Percentiles rank a stretch among this genome's conserved stretches.
These are phyloP conservation scores for Oscheius onirici DNA, from an alignment of 2,888 invertebrate species.

Conservation along the genomic window DNA sequence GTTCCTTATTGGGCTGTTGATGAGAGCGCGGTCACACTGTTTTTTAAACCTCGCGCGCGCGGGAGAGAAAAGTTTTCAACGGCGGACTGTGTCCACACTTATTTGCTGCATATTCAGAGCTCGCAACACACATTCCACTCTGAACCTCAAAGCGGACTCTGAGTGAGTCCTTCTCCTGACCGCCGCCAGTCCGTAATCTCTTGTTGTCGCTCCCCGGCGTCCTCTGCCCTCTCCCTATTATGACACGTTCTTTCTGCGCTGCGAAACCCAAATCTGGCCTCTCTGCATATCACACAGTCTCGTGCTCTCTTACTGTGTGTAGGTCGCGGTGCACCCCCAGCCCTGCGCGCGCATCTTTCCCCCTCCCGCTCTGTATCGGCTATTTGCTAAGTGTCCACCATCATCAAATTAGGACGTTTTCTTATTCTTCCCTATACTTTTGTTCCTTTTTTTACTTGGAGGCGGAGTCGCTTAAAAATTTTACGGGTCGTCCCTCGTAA, in stretches of 20 bases:
- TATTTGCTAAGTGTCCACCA: constrained; percentile 30
- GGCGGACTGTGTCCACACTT: background rate
- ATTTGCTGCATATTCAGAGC: constrained; percentile 10
- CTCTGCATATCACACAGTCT: constrained; percentile 3
- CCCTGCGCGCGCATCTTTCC: too few species aligned
- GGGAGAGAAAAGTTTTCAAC: background rate
- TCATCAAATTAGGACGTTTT: constrained; percentile 33
- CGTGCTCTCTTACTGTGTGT: constrained; percentile 23
- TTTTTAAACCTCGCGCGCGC: constrained; percentile 3
- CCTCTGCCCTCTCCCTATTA: constrained; percentile 26
- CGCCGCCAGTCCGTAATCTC: constrained; percentile 25
- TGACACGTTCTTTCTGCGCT: constrained; percentile 19
- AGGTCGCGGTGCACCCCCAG: constrained; percentile 30
- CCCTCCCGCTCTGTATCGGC: constrained; percentile 20
- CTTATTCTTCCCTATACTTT: background rate
- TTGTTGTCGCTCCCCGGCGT: constrained; percentile 25
- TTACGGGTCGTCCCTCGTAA: too few species aligned
- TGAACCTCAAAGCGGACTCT: constrained; percentile 24
- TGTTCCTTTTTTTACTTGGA: too few species aligned
- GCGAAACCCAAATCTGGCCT: constrained; percentile 25
- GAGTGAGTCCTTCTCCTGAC: background rate
- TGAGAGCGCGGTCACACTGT: constrained; percentile 3
- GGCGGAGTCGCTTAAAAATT: too few species aligned
- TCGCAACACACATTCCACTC: background rate
- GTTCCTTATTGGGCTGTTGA: background rate